These are phyloP conservation scores for Mayetiola destructor DNA, from an alignment of 2,888 invertebrate genomes.

Conservation along the genomic window DNA sequence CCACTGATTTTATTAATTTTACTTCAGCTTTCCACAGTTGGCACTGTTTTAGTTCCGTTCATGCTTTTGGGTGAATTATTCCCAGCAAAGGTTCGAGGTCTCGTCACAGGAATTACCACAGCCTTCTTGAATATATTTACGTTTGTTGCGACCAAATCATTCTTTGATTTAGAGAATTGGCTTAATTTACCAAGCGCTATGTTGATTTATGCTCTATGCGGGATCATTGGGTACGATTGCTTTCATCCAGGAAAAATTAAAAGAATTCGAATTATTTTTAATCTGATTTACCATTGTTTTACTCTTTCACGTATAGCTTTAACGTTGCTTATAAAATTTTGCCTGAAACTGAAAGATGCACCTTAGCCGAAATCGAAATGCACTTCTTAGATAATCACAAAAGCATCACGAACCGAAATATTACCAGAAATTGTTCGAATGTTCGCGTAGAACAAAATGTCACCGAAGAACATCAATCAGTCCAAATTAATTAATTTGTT, in stretches of 20 bases:
- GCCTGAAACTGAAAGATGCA: conserved; percentile 16
- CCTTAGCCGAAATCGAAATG: conserved; percentile 18
- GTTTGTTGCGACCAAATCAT: conserved; percentile 40
- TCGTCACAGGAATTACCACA: conserved; percentile 40
- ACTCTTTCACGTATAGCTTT: conserved; percentile 12
- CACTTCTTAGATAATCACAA: conserved; percentile 17
- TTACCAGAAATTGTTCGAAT: conserved; percentile 14
- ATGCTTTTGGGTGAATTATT: conserved; percentile 43
- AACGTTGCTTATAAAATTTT: conserved; percentile 11
- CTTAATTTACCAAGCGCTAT: conserved; percentile 37
- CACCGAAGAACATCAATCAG: too few relatives aligned
- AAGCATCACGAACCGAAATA: conserved; percentile 15
- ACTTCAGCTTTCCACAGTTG: not conserved
- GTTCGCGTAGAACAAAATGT: too few relatives aligned
- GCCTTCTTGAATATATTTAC: conserved; percentile 40
- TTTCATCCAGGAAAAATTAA: not conserved
- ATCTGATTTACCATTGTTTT: not conserved
- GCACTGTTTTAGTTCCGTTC: conserved; percentile 34
- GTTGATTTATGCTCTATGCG: conserved; percentile 37
- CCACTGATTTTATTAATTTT: not conserved
- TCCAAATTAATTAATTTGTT: too few relatives aligned
- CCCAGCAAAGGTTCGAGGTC: conserved; percentile 41
- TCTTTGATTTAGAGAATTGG: conserved; percentile 36
- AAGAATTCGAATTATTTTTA: not conserved
- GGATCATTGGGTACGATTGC: conserved; percentile 31